These are phyloP conservation scores for Panagrolaimus sp. DNA, from an alignment of 1,140 invertebrate species.

Conservation along the genomic window DNA sequence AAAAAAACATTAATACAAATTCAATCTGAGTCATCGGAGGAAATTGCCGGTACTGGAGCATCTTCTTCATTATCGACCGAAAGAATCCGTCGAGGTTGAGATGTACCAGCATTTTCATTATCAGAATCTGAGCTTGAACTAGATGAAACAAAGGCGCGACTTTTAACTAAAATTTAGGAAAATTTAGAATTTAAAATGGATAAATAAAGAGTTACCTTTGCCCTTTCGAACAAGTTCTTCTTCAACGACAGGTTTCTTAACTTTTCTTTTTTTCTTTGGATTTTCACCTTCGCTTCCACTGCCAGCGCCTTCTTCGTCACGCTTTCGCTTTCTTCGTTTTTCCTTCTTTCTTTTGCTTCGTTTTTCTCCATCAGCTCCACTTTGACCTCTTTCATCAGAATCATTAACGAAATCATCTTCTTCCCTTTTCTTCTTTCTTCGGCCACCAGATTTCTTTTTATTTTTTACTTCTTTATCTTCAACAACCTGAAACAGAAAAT, in stretches of 20 bases:
- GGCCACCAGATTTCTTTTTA: neutral
- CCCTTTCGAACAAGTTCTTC: neutral
- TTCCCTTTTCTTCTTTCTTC: neutral
- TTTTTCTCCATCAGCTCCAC: neutral
- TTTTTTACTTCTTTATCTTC: neutral
- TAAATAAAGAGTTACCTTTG: neutral
- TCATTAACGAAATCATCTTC: constrained; percentile 11
- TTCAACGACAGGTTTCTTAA: neutral
- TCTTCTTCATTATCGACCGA: neutral
- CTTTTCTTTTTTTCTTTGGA: neutral
- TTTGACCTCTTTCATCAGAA: neutral
- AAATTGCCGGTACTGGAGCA: neutral
- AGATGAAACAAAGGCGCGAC: neutral
- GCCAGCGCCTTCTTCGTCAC: neutral
- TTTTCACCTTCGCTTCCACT: neutral
- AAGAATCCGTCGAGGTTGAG: neutral
- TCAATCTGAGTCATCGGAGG: neutral
- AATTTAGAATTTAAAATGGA: neutral
- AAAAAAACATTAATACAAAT: neutral
- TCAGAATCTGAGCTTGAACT: neutral
- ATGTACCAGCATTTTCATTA: neutral
- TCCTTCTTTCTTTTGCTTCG: constrained; percentile 6
- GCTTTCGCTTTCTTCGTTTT: neutral
- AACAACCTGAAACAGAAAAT: neutral
- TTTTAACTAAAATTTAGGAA: neutral